Evolutionary conservation across 2,888 invertebrate species (phyloP).

Genomic region (Heliconius charithonia): DNA sequence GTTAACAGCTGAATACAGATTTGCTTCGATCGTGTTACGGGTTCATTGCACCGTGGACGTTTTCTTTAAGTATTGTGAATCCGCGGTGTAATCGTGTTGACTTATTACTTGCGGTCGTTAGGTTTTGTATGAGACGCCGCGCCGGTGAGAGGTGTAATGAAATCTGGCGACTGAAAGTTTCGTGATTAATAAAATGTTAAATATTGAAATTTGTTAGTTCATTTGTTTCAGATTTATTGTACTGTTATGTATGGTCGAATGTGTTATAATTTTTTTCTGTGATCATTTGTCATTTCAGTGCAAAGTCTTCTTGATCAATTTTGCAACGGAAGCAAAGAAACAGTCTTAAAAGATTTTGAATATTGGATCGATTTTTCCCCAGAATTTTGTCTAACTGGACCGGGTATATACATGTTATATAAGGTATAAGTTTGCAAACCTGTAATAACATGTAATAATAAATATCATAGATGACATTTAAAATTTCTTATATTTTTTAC

Average conservation of each 20-base stretch:
- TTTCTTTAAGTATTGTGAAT: conserved; percentile 34
- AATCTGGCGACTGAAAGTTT: background rate
- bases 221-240: background rate
- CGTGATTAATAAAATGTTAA: background rate
- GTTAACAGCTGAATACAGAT: conserved; percentile 9
- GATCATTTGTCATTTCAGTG: too few relatives aligned
- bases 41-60: conserved; percentile 32
- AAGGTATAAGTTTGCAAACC: too few relatives aligned
- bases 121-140: background rate
- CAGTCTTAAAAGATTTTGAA: background rate
- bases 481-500: too few relatives aligned
- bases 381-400: background rate
- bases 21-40: conserved; percentile 33
- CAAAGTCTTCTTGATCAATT: too few relatives aligned
- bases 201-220: background rate
- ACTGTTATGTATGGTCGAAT: background rate
- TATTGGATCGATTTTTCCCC: background rate
- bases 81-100: conserved; percentile 26
- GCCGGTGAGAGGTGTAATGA: background rate
- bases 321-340: too few relatives aligned
- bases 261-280: too few relatives aligned
- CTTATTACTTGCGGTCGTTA: conserved; percentile 19
- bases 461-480: too few relatives aligned
- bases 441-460: too few relatives aligned
- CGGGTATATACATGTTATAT: background rate